These are phyloP conservation scores for Cephus spinipes DNA, from an alignment of 2,888 invertebrate species.

Conservation along the genomic window DNA sequence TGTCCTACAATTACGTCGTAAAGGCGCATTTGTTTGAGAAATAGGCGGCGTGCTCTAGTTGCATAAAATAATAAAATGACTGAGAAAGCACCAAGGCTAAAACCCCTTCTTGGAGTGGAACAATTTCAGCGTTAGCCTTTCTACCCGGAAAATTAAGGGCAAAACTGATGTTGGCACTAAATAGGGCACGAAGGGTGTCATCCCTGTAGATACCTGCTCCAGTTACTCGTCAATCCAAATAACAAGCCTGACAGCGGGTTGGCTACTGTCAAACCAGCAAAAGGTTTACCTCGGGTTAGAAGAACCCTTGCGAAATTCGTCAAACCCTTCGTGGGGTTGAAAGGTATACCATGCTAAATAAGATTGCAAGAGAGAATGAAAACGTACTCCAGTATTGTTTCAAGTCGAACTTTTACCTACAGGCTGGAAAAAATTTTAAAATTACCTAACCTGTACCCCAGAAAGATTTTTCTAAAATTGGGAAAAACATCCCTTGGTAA, in stretches of 20 bases:
- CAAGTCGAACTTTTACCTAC: neutral
- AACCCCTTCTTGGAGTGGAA: conserved; percentile 45
- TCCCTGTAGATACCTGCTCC: conserved; percentile 49
- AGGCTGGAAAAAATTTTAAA: neutral
- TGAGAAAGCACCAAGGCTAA: conserved; percentile 38
- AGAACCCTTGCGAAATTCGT: neutral
- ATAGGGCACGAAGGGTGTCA: conserved; percentile 27
- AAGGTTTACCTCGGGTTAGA: neutral
- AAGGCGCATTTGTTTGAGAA: conserved; percentile 46
- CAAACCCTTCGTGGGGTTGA: neutral
- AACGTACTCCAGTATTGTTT: neutral
- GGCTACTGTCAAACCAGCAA: conserved; percentile 1
- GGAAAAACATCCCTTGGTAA: neutral
- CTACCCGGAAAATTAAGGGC: neutral
- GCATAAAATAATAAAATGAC: conserved; percentile 54
- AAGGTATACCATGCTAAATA: neutral
- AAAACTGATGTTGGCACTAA: conserved; percentile 25
- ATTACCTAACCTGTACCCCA: neutral
- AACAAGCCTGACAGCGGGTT: neutral
- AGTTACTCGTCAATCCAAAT: conserved; percentile 48
- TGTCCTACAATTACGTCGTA: conserved; percentile 58
- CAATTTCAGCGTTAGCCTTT: neutral
- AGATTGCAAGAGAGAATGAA: neutral
- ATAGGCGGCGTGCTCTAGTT: conserved; percentile 52
- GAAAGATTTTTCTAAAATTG: neutral